Evolutionary conservation across 2,797 vertebrate species (phyloP), one percentile per base, ranked within the genome.

Genomic region (Platyrinchus mystaceus): DNA sequence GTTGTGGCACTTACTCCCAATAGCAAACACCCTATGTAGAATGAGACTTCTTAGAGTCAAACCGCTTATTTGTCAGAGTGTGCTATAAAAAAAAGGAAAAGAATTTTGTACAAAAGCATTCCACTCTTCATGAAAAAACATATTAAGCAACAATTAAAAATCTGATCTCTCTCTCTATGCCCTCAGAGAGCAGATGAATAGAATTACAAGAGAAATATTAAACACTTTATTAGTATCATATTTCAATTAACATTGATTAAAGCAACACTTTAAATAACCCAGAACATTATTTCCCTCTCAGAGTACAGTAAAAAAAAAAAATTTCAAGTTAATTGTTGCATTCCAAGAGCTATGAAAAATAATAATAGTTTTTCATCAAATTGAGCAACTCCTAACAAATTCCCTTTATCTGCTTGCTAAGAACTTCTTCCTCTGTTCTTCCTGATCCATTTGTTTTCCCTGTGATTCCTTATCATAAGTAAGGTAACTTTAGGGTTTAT

Each of bases 191-290:
- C 26, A 81, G 47, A 93, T 90, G 70, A 94, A 79, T 56, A 73
- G 5, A 14, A 76, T 76, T 56, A 80, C 88, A 70, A 74, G 70
- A 96, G 68, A 95, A 93, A 90, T 89, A 94, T 74, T 93, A 94
- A 53, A 87, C 0, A 3, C 16, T 89, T 89, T 84, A 66, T 20
- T 63, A 68, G 60, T 53, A 92, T 84, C 37, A 43, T 67, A 87
- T 95, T 90, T 95, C 90, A 95, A 94, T 95, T 95, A 95, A 74
- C 46, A 74, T 39, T 80, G 53, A 94, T 82, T 95, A 89, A 95
- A 96, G 74, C 30, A 90, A 84, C 56, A 60, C 7, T 92, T 92
- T n/a, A 28, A 84, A 84, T 36, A 74, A 87, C 68, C 16, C 6
- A 82, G 92, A 92, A 36, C 2, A 43, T 77, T 66, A 80, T 70